These are phyloP conservation scores for Panorpa germanica DNA, from an alignment of 2,888 invertebrate species.

Conservation along the genomic window DNA sequence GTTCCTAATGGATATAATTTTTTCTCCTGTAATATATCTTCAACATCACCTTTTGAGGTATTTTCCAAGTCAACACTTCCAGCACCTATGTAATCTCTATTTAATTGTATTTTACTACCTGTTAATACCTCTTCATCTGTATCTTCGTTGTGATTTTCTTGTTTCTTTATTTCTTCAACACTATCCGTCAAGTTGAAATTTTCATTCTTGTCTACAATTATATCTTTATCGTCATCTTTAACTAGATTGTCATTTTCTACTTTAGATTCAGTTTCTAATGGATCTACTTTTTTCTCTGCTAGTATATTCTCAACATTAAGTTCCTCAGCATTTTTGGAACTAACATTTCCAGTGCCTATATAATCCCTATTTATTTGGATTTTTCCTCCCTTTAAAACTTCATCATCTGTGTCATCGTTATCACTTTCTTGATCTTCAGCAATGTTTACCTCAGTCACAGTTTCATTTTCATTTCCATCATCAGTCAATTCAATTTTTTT, in stretches of 20 bases:
- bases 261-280: not conserved
- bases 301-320: too few species aligned
- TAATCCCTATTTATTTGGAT: too few species aligned
- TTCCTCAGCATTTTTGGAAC: too few species aligned
- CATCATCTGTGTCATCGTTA: conserved; percentile 3
- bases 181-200: not conserved
- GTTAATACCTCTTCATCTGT: not conserved
- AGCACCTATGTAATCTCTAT: not conserved
- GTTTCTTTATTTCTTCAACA: not conserved
- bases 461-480: conserved; percentile 2
- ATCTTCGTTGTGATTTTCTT: not conserved
- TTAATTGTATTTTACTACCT: too few species aligned
- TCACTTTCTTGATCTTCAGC: not conserved
- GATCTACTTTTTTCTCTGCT: not conserved
- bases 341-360: too few species aligned
- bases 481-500: conserved; percentile 2
- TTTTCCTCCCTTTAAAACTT: not conserved
- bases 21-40: not conserved
- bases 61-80: not conserved
- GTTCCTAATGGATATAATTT: not conserved
- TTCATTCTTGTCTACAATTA: conserved; percentile 1
- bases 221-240: not conserved
- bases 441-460: too few species aligned
- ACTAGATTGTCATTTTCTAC: conserved; percentile 1
- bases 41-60: not conserved